Evolutionary conservation across 2,888 invertebrate species (phyloP), one percentile per base, ranked within the genome.

Genomic region (Drosophila mimetica): DNA sequence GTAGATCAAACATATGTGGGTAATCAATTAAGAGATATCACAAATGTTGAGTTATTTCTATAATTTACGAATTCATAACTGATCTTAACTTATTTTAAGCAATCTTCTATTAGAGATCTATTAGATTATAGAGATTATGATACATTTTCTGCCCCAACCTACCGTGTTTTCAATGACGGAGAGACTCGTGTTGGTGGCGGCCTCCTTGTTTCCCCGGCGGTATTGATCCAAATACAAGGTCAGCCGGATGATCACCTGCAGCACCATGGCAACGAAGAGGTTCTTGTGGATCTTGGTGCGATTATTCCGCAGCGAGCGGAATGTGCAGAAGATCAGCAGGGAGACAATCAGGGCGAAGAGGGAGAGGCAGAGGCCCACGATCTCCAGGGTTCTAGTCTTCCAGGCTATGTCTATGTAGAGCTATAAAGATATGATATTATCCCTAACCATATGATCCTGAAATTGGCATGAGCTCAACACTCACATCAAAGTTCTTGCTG

Each of bases 241-340:
- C 59, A 97, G 92, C 41, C 96, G 93, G 47, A 96, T 94, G 34
- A 95, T 89, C 11, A 96, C 95, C 92, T 96, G 96, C 66, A 95
- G 92, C 58, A 96, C 93, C 93, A 97, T 96, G 2, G 97, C 96
- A 39, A 94, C 93, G 91, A 96, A 98, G 58, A 97, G 93, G 90
- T 96, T 96, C 91, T 95, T 96, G 92, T 96, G 98, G 77, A 97
- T 97, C 80, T 95, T 94, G 0, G 97, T 97, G 50, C 97, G 93
- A 86, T 95, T 95, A 89, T 97, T 97, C 64, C 95, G 93, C 47
- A 98, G 91, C 47, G 95, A 94, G 86, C 96, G 94, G 92, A 96
- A 97, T 79, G 94, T 94, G 77, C 94, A 94, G 91, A 97, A 98
- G 77, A 98, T 97, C 52, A 94, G 92, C 47, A 98, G 92, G 0